Evolutionary conservation across 2,888 invertebrate species (phyloP), one percentile per base, ranked within the genome.

Genomic region (Pecten maximus): DNA sequence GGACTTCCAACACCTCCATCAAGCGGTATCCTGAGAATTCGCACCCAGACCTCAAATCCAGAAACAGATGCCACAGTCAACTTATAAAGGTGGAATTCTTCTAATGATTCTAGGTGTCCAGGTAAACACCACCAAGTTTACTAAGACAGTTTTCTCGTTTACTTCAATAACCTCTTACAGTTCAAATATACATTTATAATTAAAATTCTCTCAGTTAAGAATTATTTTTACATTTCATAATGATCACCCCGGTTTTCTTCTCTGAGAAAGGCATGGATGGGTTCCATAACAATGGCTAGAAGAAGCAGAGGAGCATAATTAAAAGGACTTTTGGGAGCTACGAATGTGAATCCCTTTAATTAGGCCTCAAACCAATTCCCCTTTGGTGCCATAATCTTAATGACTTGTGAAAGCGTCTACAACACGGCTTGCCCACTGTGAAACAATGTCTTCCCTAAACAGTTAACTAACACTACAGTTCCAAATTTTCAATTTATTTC

Each of bases 281-380:
- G n/a, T 74, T 35, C 35, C 28, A 74, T 35, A 74, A 74, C 74
- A 74, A 74, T 74, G 74, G 74, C 6, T 28, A 74, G 74, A 74
- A 35, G 74, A 74, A 74, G 74, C 74, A 8, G 74, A 35, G 74
- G 6, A 0, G 23, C 10, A 35, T 74, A 74, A 74, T 74, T 74
- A 74, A 74, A 44, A 35, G 74, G 74, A 28, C 74, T 74, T 74
- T 74, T 74, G 74, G 74, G 74, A 74, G 74, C 74, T 74, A 74
- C 74, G 35, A 74, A 74, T 74, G 35, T 74, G 35, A 74, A 74
- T 74, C 74, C 35, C 28, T 74, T 74, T 74, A 74, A 74, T 74
- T 74, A 74, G 74, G 74, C 74, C 74, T 74, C 74, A 74, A 74
- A 74, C 74, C 74, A 74, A 74, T 74, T 74, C 74, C 28, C 74